These are phyloP conservation scores for Microlaimidae sp. DNA, from an alignment of 2,888 invertebrate species.

Conservation along the genomic window DNA sequence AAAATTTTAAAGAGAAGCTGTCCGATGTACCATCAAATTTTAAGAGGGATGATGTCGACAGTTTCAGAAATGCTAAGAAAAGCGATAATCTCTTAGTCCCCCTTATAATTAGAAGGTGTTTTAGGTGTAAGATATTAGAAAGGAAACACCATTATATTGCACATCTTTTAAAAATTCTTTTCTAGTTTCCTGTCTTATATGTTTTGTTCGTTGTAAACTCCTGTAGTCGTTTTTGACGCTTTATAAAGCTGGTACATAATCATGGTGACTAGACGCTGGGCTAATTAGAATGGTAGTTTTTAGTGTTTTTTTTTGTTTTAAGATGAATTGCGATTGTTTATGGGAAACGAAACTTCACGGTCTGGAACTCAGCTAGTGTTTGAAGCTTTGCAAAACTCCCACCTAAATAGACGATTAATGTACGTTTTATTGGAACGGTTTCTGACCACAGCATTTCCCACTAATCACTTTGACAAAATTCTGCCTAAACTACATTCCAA, in stretches of 20 bases:
- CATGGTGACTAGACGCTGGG: too few relatives aligned
- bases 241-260: not conserved
- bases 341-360: slow-evolving; percentile 69
- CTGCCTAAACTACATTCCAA: slow-evolving; percentile 33
- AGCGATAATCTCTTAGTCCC: too few relatives aligned
- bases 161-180: too few relatives aligned
- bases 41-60: too few relatives aligned
- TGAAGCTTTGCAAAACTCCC: slow-evolving; percentile 67
- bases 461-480: slow-evolving; percentile 29
- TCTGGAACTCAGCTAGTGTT: slow-evolving; percentile 64
- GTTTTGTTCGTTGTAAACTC: slow-evolving; percentile 2
- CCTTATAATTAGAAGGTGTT: too few relatives aligned
- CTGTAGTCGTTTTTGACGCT: not conserved
- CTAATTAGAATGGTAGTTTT: too few relatives aligned
- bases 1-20: too few relatives aligned
- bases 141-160: too few relatives aligned
- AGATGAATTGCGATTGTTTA: slow-evolving; percentile 73
- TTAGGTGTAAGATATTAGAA: too few relatives aligned
- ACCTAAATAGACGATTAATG: slow-evolving; percentile 62
- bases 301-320: slow-evolving; percentile 24
- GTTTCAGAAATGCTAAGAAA: too few relatives aligned
- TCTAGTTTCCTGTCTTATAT: too few relatives aligned
- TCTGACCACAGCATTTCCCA: slow-evolving; percentile 29
- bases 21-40: too few relatives aligned
- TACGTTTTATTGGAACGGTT: slow-evolving; percentile 68